A percentile compares a stretch with the other conserved stretches of the same genome.
Conservation (phyloP, 2,113 vertebrate species). For the Otus sunia region DNA sequence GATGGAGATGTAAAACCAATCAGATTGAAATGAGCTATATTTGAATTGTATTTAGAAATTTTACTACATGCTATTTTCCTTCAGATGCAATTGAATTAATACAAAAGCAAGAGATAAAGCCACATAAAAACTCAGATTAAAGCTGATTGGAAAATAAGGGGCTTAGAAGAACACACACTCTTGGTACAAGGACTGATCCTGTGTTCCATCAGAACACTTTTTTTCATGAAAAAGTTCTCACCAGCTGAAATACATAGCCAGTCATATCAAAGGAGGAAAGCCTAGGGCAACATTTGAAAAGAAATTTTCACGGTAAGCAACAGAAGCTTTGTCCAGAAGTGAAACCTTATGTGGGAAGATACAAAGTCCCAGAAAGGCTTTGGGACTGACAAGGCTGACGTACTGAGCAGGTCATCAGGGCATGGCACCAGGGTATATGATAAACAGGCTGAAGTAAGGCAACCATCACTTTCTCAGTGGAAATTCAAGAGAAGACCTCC, state of each 20-base stretch:
- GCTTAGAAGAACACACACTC: neutral
- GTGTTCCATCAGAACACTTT: neutral
- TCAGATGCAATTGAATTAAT: slow-evolving; percentile 25
- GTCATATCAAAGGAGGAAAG: neutral
- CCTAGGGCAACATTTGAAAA: neutral
- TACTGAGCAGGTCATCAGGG: neutral
- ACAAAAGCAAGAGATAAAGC: slow-evolving; percentile 14
- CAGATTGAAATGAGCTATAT: neutral
- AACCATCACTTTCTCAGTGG: neutral
- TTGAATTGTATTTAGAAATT: slow-evolving; percentile 23
- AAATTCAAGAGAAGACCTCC: neutral
- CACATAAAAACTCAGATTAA: neutral
- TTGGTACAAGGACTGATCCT: neutral
- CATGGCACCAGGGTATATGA: neutral
- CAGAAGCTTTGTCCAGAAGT: neutral
- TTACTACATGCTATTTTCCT: neutral
- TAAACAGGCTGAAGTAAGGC: neutral
- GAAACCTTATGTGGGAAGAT: neutral
- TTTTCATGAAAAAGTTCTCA: neutral
- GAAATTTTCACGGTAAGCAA: neutral
- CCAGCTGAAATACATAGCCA: neutral
- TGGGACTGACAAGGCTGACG: neutral
- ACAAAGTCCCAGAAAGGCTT: neutral
- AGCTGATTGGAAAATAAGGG: slow-evolving; percentile 19
- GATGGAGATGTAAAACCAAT: neutral